Evolutionary conservation across 2,888 invertebrate species (phyloP).

Genomic region (Pyrrhia umbra): DNA sequence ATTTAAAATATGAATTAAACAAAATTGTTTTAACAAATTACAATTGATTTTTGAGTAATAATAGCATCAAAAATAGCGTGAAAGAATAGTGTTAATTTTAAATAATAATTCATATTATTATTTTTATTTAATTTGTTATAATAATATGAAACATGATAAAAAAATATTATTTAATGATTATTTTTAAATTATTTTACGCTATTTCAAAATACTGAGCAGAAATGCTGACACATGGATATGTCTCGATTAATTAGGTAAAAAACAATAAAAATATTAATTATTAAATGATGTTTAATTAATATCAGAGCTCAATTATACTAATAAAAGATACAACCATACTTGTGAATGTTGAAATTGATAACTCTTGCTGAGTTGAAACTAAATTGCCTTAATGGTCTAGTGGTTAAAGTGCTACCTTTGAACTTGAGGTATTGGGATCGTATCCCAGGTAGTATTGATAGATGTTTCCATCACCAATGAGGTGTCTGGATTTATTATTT

Average conservation of each 20-base stretch:
- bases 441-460: too few species aligned
- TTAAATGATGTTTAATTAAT: background rate
- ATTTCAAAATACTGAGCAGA: conserved; percentile 30
- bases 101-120: conserved; percentile 33
- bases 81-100: conserved; percentile 25
- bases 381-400: too few species aligned
- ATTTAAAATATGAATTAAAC: too few species aligned
- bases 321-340: background rate
- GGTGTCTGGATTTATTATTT: too few species aligned
- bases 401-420: too few species aligned
- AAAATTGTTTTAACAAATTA: background rate
- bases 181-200: conserved; percentile 36
- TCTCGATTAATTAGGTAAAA: conserved; percentile 45
- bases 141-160: conserved; percentile 34
- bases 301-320: conserved; percentile 29
- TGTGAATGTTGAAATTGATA: conserved; percentile 39
- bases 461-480: too few species aligned
- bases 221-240: conserved; percentile 67
- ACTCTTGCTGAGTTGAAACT: background rate
- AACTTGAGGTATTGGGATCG: too few species aligned
- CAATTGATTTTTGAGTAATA: conserved; percentile 22
- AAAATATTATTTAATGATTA: background rate
- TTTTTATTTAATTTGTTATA: background rate
- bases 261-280: background rate
- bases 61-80: conserved; percentile 15